A percentile compares a stretch with the other conserved stretches of the same genome.
Evolutionary conservation across 2,888 invertebrate genomes (phyloP).

Genomic region (Seira sanloemensis): DNA sequence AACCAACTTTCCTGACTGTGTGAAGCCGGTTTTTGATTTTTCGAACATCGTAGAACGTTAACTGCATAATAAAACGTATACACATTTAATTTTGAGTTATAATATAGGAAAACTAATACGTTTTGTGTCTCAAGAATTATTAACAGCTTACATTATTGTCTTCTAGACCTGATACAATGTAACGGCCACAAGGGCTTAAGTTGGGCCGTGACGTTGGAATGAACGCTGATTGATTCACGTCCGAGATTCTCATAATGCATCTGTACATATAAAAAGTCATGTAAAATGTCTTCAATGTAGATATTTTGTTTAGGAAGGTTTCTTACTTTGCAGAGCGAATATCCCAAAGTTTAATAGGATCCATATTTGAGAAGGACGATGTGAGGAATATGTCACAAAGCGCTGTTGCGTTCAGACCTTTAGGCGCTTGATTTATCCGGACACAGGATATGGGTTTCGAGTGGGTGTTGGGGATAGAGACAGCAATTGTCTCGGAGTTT

Average conservation of each 20-base stretch:
- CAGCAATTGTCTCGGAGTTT: slow-evolving; percentile 61
- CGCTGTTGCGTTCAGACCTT: slow-evolving; percentile 50
- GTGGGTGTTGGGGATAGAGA: slow-evolving; percentile 64
- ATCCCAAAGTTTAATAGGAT: slow-evolving; percentile 72
- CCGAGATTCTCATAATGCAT: slow-evolving; percentile 68
- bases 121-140: neutral
- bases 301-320: too few relatives aligned
- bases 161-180: slow-evolving; percentile 72
- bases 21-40: slow-evolving; percentile 65
- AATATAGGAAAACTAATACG: neutral
- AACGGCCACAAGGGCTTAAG: slow-evolving; percentile 70
- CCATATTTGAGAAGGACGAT: slow-evolving; percentile 56
- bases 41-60: slow-evolving; percentile 67
- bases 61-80: slow-evolving; percentile 35
- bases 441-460: slow-evolving; percentile 67
- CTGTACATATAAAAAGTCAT: slow-evolving; percentile 37
- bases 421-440: slow-evolving; percentile 71
- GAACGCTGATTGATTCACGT: slow-evolving; percentile 60
- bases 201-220: slow-evolving; percentile 65
- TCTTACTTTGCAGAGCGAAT: slow-evolving; percentile 64
- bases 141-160: slow-evolving; percentile 64
- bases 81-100: neutral
- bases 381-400: slow-evolving; percentile 68
- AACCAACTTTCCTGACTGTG: slow-evolving; percentile 40
- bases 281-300: too few relatives aligned